Base-by-base conservation (phyloP, 2,888 invertebrate species). In the Drosophila colorata region DNA sequence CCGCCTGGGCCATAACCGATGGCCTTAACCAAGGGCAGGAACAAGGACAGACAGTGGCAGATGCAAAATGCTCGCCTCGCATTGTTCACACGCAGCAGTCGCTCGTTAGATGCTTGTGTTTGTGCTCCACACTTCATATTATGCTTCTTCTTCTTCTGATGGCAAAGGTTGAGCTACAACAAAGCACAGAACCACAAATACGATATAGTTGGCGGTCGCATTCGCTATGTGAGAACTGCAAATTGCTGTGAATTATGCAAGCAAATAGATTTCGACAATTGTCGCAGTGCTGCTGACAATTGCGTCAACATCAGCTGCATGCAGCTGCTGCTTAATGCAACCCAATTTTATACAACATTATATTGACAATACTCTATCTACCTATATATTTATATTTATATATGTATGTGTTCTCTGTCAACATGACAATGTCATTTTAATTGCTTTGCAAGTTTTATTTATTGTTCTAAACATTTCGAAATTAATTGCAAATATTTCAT, bases 191-290 rank as follows among this genome's bases (percentile, higher is more conserved):
- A 68, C 69, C 71, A 7, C 71, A 72, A 74, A 40, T 56, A 40
- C 31, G 37, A 57, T 69, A 46, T 38, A 38, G 46, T 55, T 59
- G 33, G 28, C 13, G 13, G 14, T 40, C 14, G 41, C 59, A 75
- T 23, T 14, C 41, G 28, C 33, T 43, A 33, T 63, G 58, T 46
- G 0, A 33, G n/a, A 48, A 46, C 52, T 51, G 57, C 59, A 66
- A 66, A 74, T 65, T 58, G 60, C 69, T 74, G 69, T 59, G 51
- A 47, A 53, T 71, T 71, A 51, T 31, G 20, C 16, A 23, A 31
- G 37, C 63, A 72, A 68, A 68, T 68, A 69, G 60, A 63, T 64
- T 64, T 33, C 33, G 76, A 68, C 76, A 64, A 64, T 75, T 60
- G 72, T 58, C 57, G 73, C 64, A 59, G 41, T 51, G 11, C 48